Evolutionary conservation across 1,140 invertebrate genomes (phyloP), one percentile per base, ranked within the genome.

Genomic region (Diachasmimorpha longicaudata): DNA sequence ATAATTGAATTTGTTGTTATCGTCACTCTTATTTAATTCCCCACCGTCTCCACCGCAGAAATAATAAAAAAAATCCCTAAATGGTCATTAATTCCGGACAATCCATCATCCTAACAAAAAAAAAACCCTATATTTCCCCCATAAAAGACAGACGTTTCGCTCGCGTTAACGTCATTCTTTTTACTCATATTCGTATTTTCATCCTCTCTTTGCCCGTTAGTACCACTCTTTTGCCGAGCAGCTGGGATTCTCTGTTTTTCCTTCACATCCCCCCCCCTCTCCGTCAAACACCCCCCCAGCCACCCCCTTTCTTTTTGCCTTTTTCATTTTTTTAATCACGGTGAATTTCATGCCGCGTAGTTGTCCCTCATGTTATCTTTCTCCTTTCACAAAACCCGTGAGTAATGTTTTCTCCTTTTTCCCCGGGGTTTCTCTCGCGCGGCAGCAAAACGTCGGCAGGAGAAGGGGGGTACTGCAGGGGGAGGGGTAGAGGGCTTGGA

Each of bases 381-480:
- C 16, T 67, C 46, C 69, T 71, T 11, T 31, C 21, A 10, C n/a
- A 31, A 39, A 19, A 11, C 23, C 21, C 14, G 63, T 69, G 14
- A 31, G 16, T 39, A 44, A 37, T 48, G n/a, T 70, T 63, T 31
- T 46, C 73, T 75, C 36, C 68, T 58, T 75, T 70, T 46, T 46
- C 52, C 63, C 31, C 70, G 63, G 58, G 70, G 73, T 19, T 44
- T 74, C 75, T 72, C 69, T 75, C 78, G 76, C 70, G 75, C 77
- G 79, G 78, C 80, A 52, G 63, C 71, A 19, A 66, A 73, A 63
- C 68, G 67, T 71, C 70, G 66, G 74, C n/a, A 69, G n/a, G 6
- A n/a, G 63, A 8, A 52, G 82, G 79, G 81, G 82, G 80, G 84
- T 81, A 76, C 80, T 11, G 72, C 42, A 46, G 58, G 25, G 14